Evolutionary conservation across 1,140 invertebrate species (phyloP), one percentile per base, ranked within the genome.

Genomic region (Stegodyphus mimosarum): DNA sequence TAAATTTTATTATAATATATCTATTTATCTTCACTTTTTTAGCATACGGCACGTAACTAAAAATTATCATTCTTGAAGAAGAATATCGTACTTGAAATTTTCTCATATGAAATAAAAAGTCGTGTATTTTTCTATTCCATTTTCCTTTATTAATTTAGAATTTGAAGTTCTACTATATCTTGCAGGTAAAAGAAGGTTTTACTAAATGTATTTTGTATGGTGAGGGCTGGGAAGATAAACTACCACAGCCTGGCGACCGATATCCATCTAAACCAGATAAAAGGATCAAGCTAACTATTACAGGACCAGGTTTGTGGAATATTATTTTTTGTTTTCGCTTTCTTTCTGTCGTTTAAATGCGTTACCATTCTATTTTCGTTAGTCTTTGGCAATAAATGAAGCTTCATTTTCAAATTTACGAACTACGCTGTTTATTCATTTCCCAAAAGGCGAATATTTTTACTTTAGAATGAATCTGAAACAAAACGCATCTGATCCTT

Each of bases 161-260:
- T 63, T 63, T 63, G 9, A 63, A 63, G 33, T 33, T 33, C 33
- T 63, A 9, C 5, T 6, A 63, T 63, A 7, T n/a, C 64, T 64
- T 88, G 73, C 83, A 91, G 90, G 89, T 94, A 89, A 91, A 95
- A 75, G 92, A 92, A 1, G 90, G 91, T 0, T 90, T 91, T 52
- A 96, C 96, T 88, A 92, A 91, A 10, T 91, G 96, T 85, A 94
- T 92, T 49, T 92, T 97, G 81, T 91, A 94, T 88, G 96, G 94
- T 0, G 90, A 92, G 73, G 97, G 97, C 0, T 98, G 96, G 95
- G 91, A 90, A 1, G 93, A 93, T 83, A 93, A 93, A 70, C 89
- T 93, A 63, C 87, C 91, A 9, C 93, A 94, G 86, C 90, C 92
- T 53, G 91, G 92, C 2, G 93, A 94, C 88, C 90, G 94, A 67